A percentile compares a stretch with the other conserved stretches of the same genome.
Evolutionary conservation across 23 tunicate species (phyloP).

Genomic region (Clavelina lepadiformis): DNA sequence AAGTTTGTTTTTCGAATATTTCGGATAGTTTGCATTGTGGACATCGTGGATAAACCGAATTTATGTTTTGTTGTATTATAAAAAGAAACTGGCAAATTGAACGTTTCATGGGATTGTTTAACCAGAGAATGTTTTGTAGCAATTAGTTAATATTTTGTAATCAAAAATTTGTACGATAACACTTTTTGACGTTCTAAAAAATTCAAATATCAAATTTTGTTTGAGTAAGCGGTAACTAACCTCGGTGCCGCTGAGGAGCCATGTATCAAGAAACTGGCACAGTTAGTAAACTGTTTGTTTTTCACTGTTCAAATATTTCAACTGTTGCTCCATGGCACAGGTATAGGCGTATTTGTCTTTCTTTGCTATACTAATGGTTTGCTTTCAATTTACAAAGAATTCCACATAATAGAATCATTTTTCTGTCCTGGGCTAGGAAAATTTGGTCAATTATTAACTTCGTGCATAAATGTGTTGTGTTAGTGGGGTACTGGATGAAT

Average conservation of each 20-base stretch:
- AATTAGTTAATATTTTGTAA: too few relatives aligned
- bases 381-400: slow-evolving; percentile 51
- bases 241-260: slow-evolving; percentile 1
- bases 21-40: too few relatives aligned
- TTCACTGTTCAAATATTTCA: slow-evolving; percentile 41
- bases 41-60: too few relatives aligned
- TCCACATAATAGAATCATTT: slow-evolving; percentile 21
- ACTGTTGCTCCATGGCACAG: slow-evolving; percentile 2
- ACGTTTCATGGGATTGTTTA: too few relatives aligned
- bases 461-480: not conserved
- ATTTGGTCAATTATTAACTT: slow-evolving; percentile 43
- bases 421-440: slow-evolving; percentile 15
- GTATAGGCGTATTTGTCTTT: slow-evolving; percentile 44
- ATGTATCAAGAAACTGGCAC: slow-evolving; percentile 9
- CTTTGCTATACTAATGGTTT: slow-evolving; percentile 53
- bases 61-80: too few relatives aligned
- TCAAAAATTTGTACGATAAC: too few relatives aligned
- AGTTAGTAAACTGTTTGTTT: slow-evolving; percentile 25
- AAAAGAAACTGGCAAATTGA: too few relatives aligned
- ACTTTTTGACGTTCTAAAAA: too few relatives aligned
- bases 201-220: too few relatives aligned
- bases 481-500: not conserved
- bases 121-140: too few relatives aligned
- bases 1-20: not conserved
- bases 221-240: too few relatives aligned